phyloP scores from a whole-genome alignment of 1,140 invertebrate genomes.

The Lordiphosa clarofinis region DNA sequence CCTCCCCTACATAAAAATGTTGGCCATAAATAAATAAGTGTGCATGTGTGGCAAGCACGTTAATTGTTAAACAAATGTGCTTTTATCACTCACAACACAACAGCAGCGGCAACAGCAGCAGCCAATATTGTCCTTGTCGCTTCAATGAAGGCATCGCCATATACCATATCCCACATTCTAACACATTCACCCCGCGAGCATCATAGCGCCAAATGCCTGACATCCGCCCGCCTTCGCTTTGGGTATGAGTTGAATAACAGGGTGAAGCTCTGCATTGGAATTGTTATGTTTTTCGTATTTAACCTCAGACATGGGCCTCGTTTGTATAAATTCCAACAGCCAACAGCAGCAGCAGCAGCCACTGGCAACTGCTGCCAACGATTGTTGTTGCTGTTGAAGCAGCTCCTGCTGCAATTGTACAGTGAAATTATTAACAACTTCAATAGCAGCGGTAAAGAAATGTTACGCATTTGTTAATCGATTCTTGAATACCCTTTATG shows the following conservation, averaged over 20 bases:
- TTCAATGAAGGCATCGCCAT: constrained; percentile 54
- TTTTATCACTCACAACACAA: constrained; percentile 58
- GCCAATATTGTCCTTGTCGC: constrained; percentile 65
- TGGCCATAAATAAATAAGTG: constrained; percentile 30
- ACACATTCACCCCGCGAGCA: constrained; percentile 30
- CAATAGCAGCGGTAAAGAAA: constrained; percentile 13
- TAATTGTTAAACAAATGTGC: constrained; percentile 73
- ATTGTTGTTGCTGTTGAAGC: constrained; percentile 18
- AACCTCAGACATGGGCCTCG: constrained; percentile 74
- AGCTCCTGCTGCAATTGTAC: constrained; percentile 60
- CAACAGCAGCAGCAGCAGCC: constrained; percentile 30
- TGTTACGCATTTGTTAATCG: neutral
- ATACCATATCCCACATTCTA: constrained; percentile 30
- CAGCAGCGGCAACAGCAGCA: constrained; percentile 10
- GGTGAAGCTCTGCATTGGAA: constrained; percentile 28
- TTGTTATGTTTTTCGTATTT: constrained; percentile 76
- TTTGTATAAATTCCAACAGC: constrained; percentile 67
- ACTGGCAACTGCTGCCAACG: constrained; percentile 28
- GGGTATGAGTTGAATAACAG: constrained; percentile 2
- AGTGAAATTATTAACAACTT: constrained; percentile 64
- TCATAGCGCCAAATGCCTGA: too few relatives aligned
- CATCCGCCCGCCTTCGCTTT: neutral
- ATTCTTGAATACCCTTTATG: too few relatives aligned
- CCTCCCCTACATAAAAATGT: constrained; percentile 43
- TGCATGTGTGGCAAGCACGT: constrained; percentile 57